These are phyloP conservation scores for Agriopis marginaria DNA, from an alignment of 2,888 invertebrate species.

Conservation along the genomic window DNA sequence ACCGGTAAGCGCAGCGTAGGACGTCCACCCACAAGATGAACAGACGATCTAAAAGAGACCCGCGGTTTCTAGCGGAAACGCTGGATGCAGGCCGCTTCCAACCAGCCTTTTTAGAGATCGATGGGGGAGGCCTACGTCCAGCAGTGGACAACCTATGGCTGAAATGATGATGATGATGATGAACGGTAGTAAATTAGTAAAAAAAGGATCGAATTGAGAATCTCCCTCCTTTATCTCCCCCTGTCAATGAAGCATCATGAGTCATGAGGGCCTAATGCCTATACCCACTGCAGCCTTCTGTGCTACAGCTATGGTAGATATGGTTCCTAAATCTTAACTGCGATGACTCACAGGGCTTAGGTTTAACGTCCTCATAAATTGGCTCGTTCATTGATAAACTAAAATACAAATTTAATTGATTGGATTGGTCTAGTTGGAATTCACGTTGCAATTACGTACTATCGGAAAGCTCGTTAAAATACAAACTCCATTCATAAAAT, in stretches of 20 bases:
- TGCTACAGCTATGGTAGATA: neutral
- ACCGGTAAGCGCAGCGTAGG: too few species aligned
- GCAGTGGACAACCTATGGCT: too few species aligned
- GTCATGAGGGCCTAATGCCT: neutral
- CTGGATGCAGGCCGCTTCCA: too few species aligned
- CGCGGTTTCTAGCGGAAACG: too few species aligned
- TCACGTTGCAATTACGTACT: conserved; percentile 20
- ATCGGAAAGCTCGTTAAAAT: conserved; percentile 20
- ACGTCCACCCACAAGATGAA: too few species aligned
- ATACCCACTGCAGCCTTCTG: neutral
- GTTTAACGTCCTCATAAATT: conserved; percentile 14
- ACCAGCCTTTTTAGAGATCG: too few species aligned
- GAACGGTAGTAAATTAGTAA: too few species aligned
- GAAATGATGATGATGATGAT: too few species aligned
- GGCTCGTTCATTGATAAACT: conserved; percentile 27
- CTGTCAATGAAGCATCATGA: neutral
- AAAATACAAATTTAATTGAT: conserved; percentile 24
- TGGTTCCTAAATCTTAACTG: conserved; percentile 1
- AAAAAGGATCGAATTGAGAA: too few species aligned
- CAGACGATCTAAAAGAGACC: too few species aligned
- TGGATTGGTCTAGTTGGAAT: neutral
- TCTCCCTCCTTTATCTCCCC: too few species aligned
- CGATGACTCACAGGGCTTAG: conserved; percentile 13
- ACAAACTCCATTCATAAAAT: conserved; percentile 25
- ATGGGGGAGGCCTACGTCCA: too few species aligned